phyloP scores from a whole-genome alignment of 2,888 invertebrate genomes.

The Tipula vernalis region DNA sequence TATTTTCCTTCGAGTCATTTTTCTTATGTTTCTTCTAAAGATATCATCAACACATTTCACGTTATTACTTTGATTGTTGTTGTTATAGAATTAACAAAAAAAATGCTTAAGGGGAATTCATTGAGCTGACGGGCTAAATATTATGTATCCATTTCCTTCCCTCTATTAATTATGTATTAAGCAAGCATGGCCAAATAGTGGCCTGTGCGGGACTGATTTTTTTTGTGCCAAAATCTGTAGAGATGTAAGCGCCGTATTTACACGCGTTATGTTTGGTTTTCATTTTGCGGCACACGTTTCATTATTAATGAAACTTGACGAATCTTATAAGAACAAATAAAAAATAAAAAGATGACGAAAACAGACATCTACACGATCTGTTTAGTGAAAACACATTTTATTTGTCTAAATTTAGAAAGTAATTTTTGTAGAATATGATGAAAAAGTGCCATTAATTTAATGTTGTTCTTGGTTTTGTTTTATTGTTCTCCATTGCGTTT shows the following conservation, averaged over 20 bases:
- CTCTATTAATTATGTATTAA: not conserved
- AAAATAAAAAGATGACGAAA: not conserved
- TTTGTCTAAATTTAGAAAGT: not conserved
- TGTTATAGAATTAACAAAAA: not conserved
- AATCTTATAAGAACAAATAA: no score
- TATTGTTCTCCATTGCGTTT: not conserved
- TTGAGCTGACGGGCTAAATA: not conserved
- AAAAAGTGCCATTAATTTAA: not conserved
- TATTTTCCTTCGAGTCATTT: not conserved
- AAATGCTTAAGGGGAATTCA: not conserved
- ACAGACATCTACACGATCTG: not conserved
- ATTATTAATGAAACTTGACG: not conserved
- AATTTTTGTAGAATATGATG: not conserved
- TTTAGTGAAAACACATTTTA: not conserved
- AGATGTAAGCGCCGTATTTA: not conserved
- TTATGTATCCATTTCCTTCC: not conserved
- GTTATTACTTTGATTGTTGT: not conserved
- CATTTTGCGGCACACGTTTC: not conserved
- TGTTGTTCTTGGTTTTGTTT: not conserved
- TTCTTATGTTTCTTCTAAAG: not conserved
- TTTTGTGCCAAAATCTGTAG: not conserved
- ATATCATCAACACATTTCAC: not conserved
- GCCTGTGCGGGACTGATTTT: not conserved
- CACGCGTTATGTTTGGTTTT: not conserved
- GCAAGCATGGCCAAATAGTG: no score